Percentiles rank a stretch among this genome's conserved stretches.
phyloP scores from a whole-genome alignment of 2,113 vertebrate genomes.

The Oncorhynchus keta region DNA sequence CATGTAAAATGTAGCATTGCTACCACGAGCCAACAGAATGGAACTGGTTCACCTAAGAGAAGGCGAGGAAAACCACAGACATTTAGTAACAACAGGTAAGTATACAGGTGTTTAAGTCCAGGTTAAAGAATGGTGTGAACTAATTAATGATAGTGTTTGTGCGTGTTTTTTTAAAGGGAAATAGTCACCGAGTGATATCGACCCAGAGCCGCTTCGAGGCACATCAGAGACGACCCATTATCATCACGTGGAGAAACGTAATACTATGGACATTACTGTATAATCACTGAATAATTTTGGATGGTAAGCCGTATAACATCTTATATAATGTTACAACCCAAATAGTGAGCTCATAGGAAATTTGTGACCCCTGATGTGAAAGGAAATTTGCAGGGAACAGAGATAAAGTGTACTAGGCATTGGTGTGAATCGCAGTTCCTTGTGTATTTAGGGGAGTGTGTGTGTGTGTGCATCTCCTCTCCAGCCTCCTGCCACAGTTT shows the following conservation, averaged over 20 bases:
- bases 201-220: no score
- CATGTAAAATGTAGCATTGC: no score
- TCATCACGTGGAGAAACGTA: not conserved
- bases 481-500: constrained; percentile 68
- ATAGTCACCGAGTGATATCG: no score
- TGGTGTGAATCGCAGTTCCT: not conserved
- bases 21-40: no score
- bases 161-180: no score
- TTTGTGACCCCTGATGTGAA: not conserved
- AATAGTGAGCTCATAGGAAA: not conserved
- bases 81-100: no score
- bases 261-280: not conserved
- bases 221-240: not conserved
- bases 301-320: not conserved
- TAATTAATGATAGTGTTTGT: no score
- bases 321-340: not conserved
- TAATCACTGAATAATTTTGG: not conserved
- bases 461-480: constrained; percentile 52
- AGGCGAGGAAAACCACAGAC: no score
- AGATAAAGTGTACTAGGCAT: constrained; percentile 1
- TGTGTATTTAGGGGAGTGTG: constrained; percentile 13
- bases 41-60: no score
- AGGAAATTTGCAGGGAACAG: constrained; percentile 8
- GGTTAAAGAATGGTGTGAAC: no score
- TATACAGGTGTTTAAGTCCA: no score